Base-by-base conservation (phyloP, 2,888 invertebrate genomes). In the Ischnura elegans region DNA sequence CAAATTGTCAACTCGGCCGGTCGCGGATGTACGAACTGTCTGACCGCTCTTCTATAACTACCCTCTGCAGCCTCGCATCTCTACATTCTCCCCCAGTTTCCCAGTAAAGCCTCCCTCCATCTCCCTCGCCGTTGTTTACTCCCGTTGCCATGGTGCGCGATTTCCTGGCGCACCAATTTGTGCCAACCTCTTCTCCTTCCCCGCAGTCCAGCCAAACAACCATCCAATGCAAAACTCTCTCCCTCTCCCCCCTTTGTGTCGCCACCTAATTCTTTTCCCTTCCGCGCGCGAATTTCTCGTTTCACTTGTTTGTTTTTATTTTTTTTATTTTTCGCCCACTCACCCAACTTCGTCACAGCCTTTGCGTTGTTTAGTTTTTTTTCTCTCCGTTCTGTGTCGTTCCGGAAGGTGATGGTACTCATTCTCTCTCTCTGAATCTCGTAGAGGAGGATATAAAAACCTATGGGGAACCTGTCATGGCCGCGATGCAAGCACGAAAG, bases 111-210 rank as follows among this genome's bases (percentile, higher is more conserved):
- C 86, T 45, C 43, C 25, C 46, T 42, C 36, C 46, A 45, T 45
- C 43, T 42, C 43, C 46, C 46, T 86, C 46, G 13, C 42, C n/a
- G 51, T n/a, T 45, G 25, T 86, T 86, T 86, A 45, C 86, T n/a
- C 2, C 4, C 86, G 21, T 45, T 45, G 86, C 86, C 25, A 21
- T 10, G 86, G n/a, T 45, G 45, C 45, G 86, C 43, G 86, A 86
- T 86, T 86, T 46, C n/a, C 86, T 25, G 46, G 46, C 45, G n/a
- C 86, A 45, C 86, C 43, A 86, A 86, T 86, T 86, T 45, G 45
- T 42, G 13, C n/a, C n/a, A n/a, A n/a, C n/a, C n/a, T 45, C 45
- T 10, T 45, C 86, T 0, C 21, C 25, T 10, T 16, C 86, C 86
- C 45, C 21, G 19, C 21, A 0, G n/a, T 45, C 86, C 76, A 36